Evolutionary conservation across 2,113 vertebrate genomes (phyloP).

Genomic region (Cochlearius cochlearius): DNA sequence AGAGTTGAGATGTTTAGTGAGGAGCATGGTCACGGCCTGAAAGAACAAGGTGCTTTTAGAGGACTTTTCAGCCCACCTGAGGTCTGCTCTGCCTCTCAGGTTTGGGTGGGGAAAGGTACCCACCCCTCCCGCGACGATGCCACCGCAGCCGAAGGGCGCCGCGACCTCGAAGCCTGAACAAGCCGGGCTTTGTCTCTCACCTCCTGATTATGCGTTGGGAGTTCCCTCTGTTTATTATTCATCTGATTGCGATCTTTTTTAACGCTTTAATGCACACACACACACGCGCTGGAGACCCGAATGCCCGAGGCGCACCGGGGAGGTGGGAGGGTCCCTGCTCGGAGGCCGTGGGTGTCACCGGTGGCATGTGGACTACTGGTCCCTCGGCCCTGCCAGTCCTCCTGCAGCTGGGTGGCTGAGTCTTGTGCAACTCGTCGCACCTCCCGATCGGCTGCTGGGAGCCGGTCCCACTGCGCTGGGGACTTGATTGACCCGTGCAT

Average conservation of each 20-base stretch:
- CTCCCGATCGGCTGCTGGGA: not conserved
- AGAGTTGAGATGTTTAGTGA: not conserved
- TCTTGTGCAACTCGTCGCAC: not conserved
- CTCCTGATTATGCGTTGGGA: not conserved
- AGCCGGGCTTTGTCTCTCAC: not conserved
- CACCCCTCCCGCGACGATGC: not conserved
- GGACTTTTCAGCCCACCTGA: not conserved
- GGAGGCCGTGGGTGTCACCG: rapidly evolving
- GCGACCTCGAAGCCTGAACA: not conserved
- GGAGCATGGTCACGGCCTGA: not conserved
- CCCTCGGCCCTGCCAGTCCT: too few species aligned
- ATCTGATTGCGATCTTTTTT: not conserved
- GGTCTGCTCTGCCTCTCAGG: not conserved
- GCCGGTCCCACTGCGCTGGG: rapidly evolving
- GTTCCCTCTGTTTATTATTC: conserved; percentile 7
- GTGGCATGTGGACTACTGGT: not conserved
- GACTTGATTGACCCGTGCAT: not conserved
- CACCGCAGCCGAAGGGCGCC: not conserved
- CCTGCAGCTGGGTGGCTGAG: not conserved
- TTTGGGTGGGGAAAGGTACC: not conserved
- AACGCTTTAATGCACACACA: not conserved
- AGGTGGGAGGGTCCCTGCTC: not conserved
- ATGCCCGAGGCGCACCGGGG: rapidly evolving
- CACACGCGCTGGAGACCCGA: not conserved
- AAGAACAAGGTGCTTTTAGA: not conserved